Base-by-base conservation (phyloP, 2,888 invertebrate genomes). In the Spilosoma lubricipeda region DNA sequence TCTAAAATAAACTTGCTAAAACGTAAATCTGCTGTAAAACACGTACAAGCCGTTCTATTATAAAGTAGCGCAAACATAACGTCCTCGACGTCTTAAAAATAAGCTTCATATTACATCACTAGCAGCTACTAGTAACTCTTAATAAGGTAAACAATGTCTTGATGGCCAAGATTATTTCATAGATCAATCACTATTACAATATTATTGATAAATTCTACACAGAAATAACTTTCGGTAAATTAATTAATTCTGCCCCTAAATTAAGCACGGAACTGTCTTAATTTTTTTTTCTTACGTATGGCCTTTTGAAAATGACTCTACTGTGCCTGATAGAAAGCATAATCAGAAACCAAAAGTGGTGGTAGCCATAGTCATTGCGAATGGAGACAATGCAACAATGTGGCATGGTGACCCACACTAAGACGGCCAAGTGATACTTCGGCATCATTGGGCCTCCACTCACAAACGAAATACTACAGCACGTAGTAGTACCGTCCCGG, bases 71-170 rank as follows among this genome's bases (percentile, higher is more conserved):
- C 77, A 77, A 69, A 77, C 70, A 78, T 69, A 68, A 48, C 74
- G 79, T 48, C 77, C 77, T 80, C 73, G 52, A 77, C 75, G 74
- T 80, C 75, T 77, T 75, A 78, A 82, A 80, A 81, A 77, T 48
- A 36, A 70, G 52, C 52, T 73, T 81, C 78, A 64, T 75, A 80
- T 81, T 82, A 78, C 78, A 67, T 75, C 59, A 77, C 56, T 56
- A 30, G 30, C 15, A n/a, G 72, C 71, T 71, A 70, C 18, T n/a
- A 33, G 63, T 66, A 72, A 71, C 39, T 36, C 71, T 45, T 72
- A 48, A 74, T 27, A 63, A 71, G 79, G 80, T 88, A 90, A 90
- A 89, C 87, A 89, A 87, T 71, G 81, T 83, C 79, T 85, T 86
- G 86, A 88, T 87, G 85, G 80, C 73, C 77, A 77, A 36, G 69